Conservation (phyloP, 2,797 vertebrate species). For the Ceryle rudis region DNA sequence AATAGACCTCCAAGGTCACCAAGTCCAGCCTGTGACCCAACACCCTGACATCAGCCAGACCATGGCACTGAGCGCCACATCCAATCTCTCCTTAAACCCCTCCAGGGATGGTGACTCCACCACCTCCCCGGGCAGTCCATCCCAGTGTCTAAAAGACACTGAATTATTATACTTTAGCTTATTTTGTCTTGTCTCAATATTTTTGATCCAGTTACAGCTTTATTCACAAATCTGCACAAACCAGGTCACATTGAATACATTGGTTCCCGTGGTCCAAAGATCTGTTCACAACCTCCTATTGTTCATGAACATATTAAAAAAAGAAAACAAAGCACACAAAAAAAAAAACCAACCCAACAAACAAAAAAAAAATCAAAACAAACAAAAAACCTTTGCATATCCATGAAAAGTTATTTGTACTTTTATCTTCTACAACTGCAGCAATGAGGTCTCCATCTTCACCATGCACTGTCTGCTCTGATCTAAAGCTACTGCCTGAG, state of each 20-base stretch:
- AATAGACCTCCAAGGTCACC: no score
- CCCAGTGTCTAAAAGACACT: no score
- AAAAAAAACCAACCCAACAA: no score
- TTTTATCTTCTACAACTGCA: neutral
- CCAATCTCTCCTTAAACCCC: no score
- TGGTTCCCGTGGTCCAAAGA: neutral
- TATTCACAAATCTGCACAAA: neutral
- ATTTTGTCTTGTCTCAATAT: neutral
- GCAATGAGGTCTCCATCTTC: neutral
- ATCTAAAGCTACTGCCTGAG: neutral
- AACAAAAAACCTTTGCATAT: rapidly evolving
- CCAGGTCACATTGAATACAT: neutral
- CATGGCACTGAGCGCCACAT: no score
- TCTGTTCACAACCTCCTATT: neutral
- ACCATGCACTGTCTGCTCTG: neutral
- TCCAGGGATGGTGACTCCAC: no score
- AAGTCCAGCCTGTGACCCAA: no score
- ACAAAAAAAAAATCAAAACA: no score
- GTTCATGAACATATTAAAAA: neutral
- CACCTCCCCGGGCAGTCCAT: no score
- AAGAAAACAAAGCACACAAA: no score
- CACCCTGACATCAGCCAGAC: no score
- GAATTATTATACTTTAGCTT: neutral
- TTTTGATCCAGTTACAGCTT: neutral
- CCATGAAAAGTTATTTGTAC: neutral